Base-by-base conservation (phyloP, 92 coral and sea anemone species). In the Muricea muricata region DNA sequence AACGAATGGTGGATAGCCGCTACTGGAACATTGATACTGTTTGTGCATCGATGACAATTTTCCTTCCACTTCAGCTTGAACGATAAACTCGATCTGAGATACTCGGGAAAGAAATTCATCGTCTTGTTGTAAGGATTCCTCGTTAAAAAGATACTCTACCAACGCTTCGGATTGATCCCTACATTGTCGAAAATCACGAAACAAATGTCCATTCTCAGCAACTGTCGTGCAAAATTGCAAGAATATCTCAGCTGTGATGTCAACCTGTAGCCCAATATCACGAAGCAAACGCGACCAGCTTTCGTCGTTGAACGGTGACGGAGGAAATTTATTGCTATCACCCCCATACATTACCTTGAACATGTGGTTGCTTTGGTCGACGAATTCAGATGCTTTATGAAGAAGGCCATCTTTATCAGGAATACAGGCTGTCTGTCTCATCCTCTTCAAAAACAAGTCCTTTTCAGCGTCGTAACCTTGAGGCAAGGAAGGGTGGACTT, bases 281-380 rank as follows among this genome's bases (percentile, higher is more conserved):
- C 93, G 78, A 23, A 95, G 87, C 30, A 95, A 80, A n/a, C 90
- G 88, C 25, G 89, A 90, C 98, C 98, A 95, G 42, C 61, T 76
- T n/a, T 89, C 63, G 48, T 84, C 65, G 18, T 77, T 68, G 82
- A 91, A 95, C 6, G 89, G 90, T 31, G 82, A 90, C 12, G 97
- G 93, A 23, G 98, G 98, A 14, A 95, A 95, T 68, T 84, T 87
- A 71, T 88, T 78, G 4, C 31, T 29, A 5, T 84, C 42, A 18
- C 75, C 81, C 35, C 87, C 74, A 57, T 91, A 87, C 94, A 95
- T 93, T 14, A 86, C 84, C 73, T 85, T 80, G 60, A 93, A 95
- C n/a, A 95, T 95, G 12, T 89, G 82, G 71, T 95, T 93, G 63
- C 76, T 91, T 0, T 95, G 93, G 48, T 95, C 98, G 41, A 93